phyloP scores from a whole-genome alignment of 2,113 vertebrate species.

The Hippocampus comes region DNA sequence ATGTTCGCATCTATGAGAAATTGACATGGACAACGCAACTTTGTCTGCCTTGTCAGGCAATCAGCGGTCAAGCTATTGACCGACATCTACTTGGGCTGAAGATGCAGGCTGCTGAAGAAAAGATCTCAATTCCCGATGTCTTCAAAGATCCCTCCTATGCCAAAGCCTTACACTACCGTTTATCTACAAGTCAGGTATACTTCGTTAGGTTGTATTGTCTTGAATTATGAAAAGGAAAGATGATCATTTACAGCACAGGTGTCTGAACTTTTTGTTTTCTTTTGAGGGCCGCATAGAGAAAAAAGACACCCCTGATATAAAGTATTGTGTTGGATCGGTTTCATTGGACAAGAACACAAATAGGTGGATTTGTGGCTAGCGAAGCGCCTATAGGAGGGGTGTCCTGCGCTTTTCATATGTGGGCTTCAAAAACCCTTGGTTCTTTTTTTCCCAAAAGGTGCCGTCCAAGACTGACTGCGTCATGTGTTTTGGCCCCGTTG shows the following conservation, averaged over 20 bases:
- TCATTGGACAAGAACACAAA: too few species aligned
- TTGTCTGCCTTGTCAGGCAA: conserved; percentile 72
- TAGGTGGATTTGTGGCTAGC: too few species aligned
- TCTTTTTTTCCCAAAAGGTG: conserved; percentile 70
- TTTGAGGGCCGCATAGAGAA: too few species aligned
- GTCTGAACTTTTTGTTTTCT: too few species aligned
- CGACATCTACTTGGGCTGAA: conserved; percentile 90
- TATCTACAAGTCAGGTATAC: conserved; percentile 93
- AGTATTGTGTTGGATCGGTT: too few species aligned
- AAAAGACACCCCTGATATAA: too few species aligned
- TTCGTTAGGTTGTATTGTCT: neutral
- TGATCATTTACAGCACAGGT: too few species aligned
- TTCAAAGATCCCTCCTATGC: conserved; percentile 87
- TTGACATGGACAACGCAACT: neutral
- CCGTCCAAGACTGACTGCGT: conserved; percentile 91
- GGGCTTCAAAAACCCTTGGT: neutral
- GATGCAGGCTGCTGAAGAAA: conserved; percentile 85
- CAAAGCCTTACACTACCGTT: conserved; percentile 85
- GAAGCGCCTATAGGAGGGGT: too few species aligned
- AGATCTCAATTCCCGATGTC: conserved; percentile 82
- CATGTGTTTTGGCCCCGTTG: conserved; percentile 94
- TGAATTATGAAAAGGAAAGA: neutral
- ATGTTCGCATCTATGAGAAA: too few species aligned
- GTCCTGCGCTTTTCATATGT: neutral
- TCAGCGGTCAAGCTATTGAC: conserved; percentile 90